Evolutionary conservation across 2,888 invertebrate genomes (phyloP), one percentile per base, ranked within the genome.

Genomic region (Troilus luridus): DNA sequence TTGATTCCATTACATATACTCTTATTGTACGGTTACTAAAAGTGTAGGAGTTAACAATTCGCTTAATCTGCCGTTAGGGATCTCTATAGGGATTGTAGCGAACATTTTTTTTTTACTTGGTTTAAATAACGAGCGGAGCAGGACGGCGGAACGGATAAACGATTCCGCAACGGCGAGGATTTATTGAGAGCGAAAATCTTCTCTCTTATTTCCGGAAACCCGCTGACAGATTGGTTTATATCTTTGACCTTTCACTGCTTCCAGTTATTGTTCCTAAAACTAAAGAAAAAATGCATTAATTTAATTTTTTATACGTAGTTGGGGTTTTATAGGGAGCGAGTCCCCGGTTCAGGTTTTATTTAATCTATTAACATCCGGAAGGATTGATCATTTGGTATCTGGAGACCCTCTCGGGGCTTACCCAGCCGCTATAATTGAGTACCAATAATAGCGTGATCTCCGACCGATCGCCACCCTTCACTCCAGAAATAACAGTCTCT

Each of bases 101-200:
- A 21, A 7, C 6, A 3, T 9, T 67, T 67, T 67, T 67, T 67
- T 67, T 6, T 67, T 14, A 21, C 21, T 67, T 24, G 67, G 67
- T 67, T 67, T 67, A 67, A 67, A 67, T 67, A 67, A 67, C 14
- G 67, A 67, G 67, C n/a, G 24, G 24, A 3, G 11, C 67, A 1
- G 11, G 9, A 24, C 67, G 67, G 67, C 67, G 67, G n/a, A 67
- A 24, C 67, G 12, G 67, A 67, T 67, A 24, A 67, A 67, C 67
- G 67, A 67, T 67, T 67, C 24, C 67, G 24, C 24, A 67, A n/a
- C n/a, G 21, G 11, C n/a, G 67, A 67, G 67, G 67, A 67, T 67
- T 67, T 67, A 67, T 67, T 67, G 67, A 67, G 67, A 67, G 67
- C 5, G 67, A 67, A 67, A 67, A 67, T 67, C 67, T 67, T 67